These are phyloP conservation scores for Sorex araneus DNA, from an alignment of 2,113 vertebrate species.

Conservation along the genomic window DNA sequence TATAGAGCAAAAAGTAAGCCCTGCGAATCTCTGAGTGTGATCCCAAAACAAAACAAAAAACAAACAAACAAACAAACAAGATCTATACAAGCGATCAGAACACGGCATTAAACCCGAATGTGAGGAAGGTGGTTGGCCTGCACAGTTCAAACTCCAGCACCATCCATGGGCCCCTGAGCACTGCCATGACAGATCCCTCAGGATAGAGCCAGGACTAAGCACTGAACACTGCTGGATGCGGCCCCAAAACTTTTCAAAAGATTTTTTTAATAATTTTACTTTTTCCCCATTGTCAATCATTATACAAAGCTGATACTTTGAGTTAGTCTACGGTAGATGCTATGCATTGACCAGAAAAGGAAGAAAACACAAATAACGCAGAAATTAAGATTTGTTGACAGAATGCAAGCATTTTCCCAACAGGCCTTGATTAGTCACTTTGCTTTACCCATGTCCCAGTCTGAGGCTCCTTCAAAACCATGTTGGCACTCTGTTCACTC, in stretches of 20 bases:
- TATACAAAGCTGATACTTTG: conserved; percentile 41
- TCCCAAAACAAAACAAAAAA: background rate
- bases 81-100: conserved; percentile 20
- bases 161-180: too few relatives aligned
- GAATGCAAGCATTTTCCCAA: conserved; percentile 42
- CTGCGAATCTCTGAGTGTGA: too few relatives aligned
- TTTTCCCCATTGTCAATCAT: conserved; percentile 1
- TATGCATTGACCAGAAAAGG: background rate
- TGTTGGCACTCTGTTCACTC: background rate
- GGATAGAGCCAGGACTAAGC: too few relatives aligned
- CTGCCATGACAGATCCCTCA: too few relatives aligned
- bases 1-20: too few relatives aligned
- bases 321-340: background rate
- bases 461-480: background rate
- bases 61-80: background rate
- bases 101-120: background rate
- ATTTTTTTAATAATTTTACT: background rate
- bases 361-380: conserved; percentile 14
- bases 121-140: background rate
- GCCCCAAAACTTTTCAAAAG: background rate
- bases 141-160: too few relatives aligned
- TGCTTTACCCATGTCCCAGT: background rate
- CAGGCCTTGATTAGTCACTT: background rate
- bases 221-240: too few relatives aligned
- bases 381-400: conserved; percentile 22